Percentiles rank a stretch among this genome's conserved stretches.
Evolutionary conservation across 2,888 invertebrate species (phyloP).

Genomic region (Napeogenes sylphis): DNA sequence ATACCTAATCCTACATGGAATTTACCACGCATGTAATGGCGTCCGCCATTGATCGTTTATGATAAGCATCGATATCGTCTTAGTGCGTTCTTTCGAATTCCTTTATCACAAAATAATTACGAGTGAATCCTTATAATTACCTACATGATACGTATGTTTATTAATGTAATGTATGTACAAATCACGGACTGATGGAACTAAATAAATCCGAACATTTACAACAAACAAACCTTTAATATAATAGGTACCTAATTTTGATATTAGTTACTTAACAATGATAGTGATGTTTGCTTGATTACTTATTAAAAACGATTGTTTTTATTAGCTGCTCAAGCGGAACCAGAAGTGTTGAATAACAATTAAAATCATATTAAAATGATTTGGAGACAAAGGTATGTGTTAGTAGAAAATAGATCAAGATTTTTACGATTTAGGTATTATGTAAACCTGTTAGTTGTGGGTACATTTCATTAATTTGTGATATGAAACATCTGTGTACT

Average conservation of each 20-base stretch:
- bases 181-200: too few relatives aligned
- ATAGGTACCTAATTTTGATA: too few relatives aligned
- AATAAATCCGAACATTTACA: too few relatives aligned
- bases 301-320: conserved; percentile 33
- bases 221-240: too few relatives aligned
- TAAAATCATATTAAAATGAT: conserved; percentile 47
- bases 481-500: too few relatives aligned
- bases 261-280: neutral
- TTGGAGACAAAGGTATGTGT: conserved; percentile 58
- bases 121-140: neutral
- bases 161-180: too few relatives aligned
- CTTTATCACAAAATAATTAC: neutral
- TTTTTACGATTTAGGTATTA: conserved; percentile 6
- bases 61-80: neutral
- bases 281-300: conserved; percentile 9
- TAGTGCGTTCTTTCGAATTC: neutral
- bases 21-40: conserved; percentile 22
- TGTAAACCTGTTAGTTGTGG: neutral
- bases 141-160: too few relatives aligned
- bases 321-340: conserved; percentile 54
- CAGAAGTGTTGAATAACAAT: conserved; percentile 34
- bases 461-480: neutral
- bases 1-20: conserved; percentile 16
- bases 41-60: conserved; percentile 17
- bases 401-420: conserved; percentile 13